Percentiles rank a stretch among this genome's conserved stretches.
These are phyloP conservation scores for Desoria tigrina DNA, from an alignment of 2,888 invertebrate genomes.

Conservation along the genomic window DNA sequence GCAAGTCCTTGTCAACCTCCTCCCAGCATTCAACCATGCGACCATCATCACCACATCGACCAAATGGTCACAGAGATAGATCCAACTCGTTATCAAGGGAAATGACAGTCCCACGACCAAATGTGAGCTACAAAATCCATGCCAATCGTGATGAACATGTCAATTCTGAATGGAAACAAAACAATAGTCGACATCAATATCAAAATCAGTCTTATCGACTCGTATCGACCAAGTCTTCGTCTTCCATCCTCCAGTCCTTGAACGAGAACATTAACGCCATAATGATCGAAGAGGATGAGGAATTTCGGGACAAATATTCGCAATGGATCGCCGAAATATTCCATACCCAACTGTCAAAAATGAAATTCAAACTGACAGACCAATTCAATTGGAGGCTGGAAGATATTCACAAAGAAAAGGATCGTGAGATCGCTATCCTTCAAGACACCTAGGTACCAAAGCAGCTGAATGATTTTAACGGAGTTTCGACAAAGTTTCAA, in stretches of 20 bases:
- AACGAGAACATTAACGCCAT: slow-evolving; percentile 17
- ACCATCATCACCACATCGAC: too few species aligned
- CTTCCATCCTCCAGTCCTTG: neutral
- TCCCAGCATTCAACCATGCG: too few species aligned
- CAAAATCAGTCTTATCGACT: neutral
- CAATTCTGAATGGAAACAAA: too few species aligned
- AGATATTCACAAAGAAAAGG: slow-evolving; percentile 7
- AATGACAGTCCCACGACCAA: too few species aligned
- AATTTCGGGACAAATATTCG: slow-evolving; percentile 28
- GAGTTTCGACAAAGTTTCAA: slow-evolving; percentile 24
- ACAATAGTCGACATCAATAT: too few species aligned
- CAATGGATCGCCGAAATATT: slow-evolving; percentile 31
- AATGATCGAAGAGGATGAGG: slow-evolving; percentile 27
- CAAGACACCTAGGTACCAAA: slow-evolving; percentile 20
- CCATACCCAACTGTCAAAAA: slow-evolving; percentile 11
- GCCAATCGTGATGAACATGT: too few species aligned
- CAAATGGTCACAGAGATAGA: too few species aligned
- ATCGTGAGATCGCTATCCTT: slow-evolving; percentile 12
- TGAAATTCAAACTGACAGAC: slow-evolving; percentile 18
- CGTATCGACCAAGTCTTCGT: neutral
- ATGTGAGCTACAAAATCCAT: too few species aligned
- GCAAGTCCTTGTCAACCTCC: too few species aligned
- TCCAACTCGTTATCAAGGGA: too few species aligned
- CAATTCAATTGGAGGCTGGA: slow-evolving; percentile 30
- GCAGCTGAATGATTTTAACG: slow-evolving; percentile 24